Evolutionary conservation across 2,113 vertebrate species (phyloP).

Genomic region (Dunckerocampus dactyliophorus): DNA sequence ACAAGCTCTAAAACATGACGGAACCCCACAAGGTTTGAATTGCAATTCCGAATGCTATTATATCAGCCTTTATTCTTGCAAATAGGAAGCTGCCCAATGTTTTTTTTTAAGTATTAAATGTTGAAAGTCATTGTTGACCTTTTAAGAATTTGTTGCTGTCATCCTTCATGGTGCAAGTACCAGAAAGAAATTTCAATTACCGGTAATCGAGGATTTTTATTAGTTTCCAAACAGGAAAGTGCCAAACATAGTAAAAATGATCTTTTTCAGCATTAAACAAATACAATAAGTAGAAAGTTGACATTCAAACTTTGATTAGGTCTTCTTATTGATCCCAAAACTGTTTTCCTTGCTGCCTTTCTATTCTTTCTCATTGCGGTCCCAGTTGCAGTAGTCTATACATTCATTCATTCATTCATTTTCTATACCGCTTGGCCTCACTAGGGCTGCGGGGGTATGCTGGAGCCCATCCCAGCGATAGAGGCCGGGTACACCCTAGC

Average conservation of each 20-base stretch:
- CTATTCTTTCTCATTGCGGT: neutral
- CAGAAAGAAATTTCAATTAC: neutral
- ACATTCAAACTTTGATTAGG: constrained; percentile 8
- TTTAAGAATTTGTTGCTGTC: neutral
- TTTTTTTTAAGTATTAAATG: neutral
- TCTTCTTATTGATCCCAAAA: neutral
- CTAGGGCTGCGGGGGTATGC: no score
- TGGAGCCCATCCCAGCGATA: no score
- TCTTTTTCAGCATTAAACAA: no score
- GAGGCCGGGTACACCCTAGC: no score
- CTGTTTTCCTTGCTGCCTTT: neutral
- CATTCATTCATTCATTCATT: no score
- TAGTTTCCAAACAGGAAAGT: neutral
- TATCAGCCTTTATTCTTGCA: neutral
- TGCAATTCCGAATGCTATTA: neutral
- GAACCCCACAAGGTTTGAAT: no score
- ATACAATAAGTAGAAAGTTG: constrained; percentile 1
- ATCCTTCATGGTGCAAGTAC: neutral
- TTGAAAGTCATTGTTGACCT: neutral
- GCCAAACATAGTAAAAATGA: neutral
- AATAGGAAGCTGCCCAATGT: neutral
- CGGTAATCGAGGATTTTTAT: neutral
- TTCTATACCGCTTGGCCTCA: no score
- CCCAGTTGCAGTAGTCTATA: neutral
- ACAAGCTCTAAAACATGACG: no score